Evolutionary conservation across 1,140 invertebrate genomes (phyloP), one percentile per base, ranked within the genome.

Genomic region (Cyclargus thomasi): DNA sequence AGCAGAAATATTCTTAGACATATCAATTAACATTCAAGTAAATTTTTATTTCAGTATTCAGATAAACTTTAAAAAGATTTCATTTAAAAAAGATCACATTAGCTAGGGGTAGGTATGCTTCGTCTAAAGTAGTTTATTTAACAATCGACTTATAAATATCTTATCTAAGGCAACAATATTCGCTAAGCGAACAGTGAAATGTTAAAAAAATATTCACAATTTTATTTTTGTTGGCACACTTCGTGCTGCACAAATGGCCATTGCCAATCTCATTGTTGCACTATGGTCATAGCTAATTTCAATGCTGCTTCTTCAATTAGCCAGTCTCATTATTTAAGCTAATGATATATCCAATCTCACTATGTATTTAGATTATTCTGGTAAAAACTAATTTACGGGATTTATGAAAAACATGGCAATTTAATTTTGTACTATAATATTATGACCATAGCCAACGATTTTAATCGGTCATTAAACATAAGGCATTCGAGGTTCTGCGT

Each of bases 81-180:
- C 21, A 21, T 10, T 21, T 69, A 72, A 79, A 80, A 78, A 85
- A 81, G 76, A 88, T 88, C 82, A 87, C 82, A 86, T 83, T 73
- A 82, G 74, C 76, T 81, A 80, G 65, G 75, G 74, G 74, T 75
- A 75, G 74, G 74, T 75, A 75, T 74, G 71, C 72, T 77, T 63
- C 76, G 76, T 74, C 76, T 29, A 62, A 64, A 66, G 74, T 79
- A 20, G 11, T 21, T 21, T 20, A 59, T 21, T 21, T 20, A 59
- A 59, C 55, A 59, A 29, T 29, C 29, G 8, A 59, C 55, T 59
- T 59, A 55, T 21, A 83, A 83, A 76, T 76, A 74, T 71, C 76
- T 79, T 77, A 80, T 73, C 72, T 80, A 78, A 75, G 69, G 71
- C 72, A 83, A 80, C 76, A 82, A 81, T 67, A 76, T 70, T 75